Base-by-base conservation (phyloP, 2,888 invertebrate genomes). In the Melipona beecheii region DNA sequence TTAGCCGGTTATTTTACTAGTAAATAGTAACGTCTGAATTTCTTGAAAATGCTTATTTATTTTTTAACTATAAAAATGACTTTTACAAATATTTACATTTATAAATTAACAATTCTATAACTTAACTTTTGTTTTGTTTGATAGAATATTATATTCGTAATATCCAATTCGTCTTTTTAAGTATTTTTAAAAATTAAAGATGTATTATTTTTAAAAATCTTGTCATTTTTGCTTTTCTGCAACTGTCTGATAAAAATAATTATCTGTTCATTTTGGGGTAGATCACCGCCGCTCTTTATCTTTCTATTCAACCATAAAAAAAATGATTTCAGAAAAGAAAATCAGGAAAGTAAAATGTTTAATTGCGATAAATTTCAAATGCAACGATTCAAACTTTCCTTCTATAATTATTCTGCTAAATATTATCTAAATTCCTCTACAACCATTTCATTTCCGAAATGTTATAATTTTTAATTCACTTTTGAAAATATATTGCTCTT, bases 241-340 rank as follows among this genome's bases (percentile, higher is more conserved):
- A 73, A 87, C 24, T 19, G 58, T 13, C 64, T 36, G 58, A 15
- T 21, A 56, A 66, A 5, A 17, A 49, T 64, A 85, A 81, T 80
- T 75, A 78, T 74, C 31, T 43, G 68, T 15, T 62, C 52, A 24
- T 52, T 50, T 27, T 21, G 58, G 27, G 66, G 31, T 69, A 71
- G 60, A 60, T 56, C 74, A 77, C n/a, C 70, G 49, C 49, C 58
- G 64, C 58, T 70, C 54, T 68, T 87, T 87, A 82, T 81, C 81
- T 74, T 56, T 36, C 15, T 21, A 9, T 27, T 60, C 49, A 50
- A 21, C 69, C 65, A 50, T 43, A 27, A 56, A 66, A 66, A 21
- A 58, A 56, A 58, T 70, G 64, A 50, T 60, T 78, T 78, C 11
- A 65, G 31, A 60, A 70, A 60, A 21, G 72, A 58, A 68, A 71